A percentile compares a stretch with the other conserved stretches of the same genome.
Evolutionary conservation across 2,797 vertebrate species (phyloP).

Genomic region (Centroberyx gerrardi): DNA sequence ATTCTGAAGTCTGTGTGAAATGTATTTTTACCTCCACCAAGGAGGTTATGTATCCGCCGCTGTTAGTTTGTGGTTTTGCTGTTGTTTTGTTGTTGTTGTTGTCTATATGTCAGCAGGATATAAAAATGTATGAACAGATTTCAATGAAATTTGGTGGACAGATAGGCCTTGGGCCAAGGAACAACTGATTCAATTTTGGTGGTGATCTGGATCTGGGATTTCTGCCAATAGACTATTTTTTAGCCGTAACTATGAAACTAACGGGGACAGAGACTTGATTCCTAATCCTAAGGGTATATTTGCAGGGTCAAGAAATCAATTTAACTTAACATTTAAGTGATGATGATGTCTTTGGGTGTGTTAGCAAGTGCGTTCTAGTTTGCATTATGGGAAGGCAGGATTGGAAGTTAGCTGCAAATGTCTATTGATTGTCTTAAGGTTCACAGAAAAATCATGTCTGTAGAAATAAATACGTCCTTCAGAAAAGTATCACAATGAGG

Average conservation of each 20-base stretch:
- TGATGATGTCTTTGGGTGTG: constrained; percentile 73
- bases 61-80: constrained; percentile 15
- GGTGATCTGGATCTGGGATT: too few relatives aligned
- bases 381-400: neutral
- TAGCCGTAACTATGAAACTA: constrained; percentile 50
- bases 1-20: too few relatives aligned
- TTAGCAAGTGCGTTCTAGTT: constrained; percentile 62
- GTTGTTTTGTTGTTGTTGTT: neutral
- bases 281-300: constrained; percentile 76
- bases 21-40: constrained; percentile 21
- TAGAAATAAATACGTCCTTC: neutral
- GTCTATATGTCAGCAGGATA: too few relatives aligned
- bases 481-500: neutral
- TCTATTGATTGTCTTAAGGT: neutral
- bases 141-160: too few relatives aligned
- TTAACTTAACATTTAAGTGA: constrained; percentile 60
- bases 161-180: too few relatives aligned
- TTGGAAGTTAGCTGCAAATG: neutral
- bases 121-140: too few relatives aligned
- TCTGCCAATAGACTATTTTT: constrained; percentile 10
- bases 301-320: constrained; percentile 82
- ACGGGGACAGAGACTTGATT: constrained; percentile 54
- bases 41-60: constrained; percentile 16
- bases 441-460: neutral
- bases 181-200: too few relatives aligned